These are phyloP conservation scores for Drosophila glabriapex DNA, from an alignment of 2,888 invertebrate species.

Conservation along the genomic window DNA sequence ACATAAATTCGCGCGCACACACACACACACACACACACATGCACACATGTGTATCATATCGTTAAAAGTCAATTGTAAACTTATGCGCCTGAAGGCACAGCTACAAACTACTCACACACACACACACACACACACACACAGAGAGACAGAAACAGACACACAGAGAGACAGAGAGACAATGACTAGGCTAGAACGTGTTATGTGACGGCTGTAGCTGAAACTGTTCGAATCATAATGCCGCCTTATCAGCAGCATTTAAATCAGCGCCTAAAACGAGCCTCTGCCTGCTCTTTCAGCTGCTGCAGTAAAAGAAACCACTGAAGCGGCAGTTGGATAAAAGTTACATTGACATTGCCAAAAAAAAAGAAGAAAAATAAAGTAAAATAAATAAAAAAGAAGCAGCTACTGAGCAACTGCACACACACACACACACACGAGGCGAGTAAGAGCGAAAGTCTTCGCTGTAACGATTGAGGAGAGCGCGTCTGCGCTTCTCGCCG, in stretches of 20 bases:
- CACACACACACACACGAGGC: constrained; percentile 22
- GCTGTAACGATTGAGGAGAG: constrained; percentile 15
- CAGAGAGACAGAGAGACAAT: constrained; percentile 19
- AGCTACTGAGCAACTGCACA: constrained; percentile 29
- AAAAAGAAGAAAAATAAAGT: constrained; percentile 10
- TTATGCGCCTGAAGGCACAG: constrained; percentile 69
- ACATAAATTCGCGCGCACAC: constrained; percentile 73
- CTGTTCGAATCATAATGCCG: constrained; percentile 75
- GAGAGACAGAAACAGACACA: constrained; percentile 10
- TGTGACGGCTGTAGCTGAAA: constrained; percentile 61
- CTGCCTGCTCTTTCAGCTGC: constrained; percentile 40
- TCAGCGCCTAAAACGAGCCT: constrained; percentile 61
- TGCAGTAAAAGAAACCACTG: constrained; percentile 73
- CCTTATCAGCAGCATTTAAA: constrained; percentile 80
- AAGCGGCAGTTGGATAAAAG: constrained; percentile 78
- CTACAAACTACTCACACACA: constrained; percentile 59
- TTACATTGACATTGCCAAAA: constrained; percentile 75
- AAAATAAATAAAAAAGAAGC: constrained; percentile 18
- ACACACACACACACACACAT: constrained; percentile 22
- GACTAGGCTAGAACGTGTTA: constrained; percentile 46
- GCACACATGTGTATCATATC: constrained; percentile 58
- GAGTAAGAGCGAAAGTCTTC: constrained; percentile 27
- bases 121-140: constrained; percentile 14
- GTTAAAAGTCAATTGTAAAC: constrained; percentile 82
- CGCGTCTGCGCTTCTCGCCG: constrained; percentile 59